A percentile compares a stretch with the other conserved stretches of the same genome.
Conservation (phyloP, 1,140 invertebrate genomes). For the Brachionus asplanchnoidis region DNA sequence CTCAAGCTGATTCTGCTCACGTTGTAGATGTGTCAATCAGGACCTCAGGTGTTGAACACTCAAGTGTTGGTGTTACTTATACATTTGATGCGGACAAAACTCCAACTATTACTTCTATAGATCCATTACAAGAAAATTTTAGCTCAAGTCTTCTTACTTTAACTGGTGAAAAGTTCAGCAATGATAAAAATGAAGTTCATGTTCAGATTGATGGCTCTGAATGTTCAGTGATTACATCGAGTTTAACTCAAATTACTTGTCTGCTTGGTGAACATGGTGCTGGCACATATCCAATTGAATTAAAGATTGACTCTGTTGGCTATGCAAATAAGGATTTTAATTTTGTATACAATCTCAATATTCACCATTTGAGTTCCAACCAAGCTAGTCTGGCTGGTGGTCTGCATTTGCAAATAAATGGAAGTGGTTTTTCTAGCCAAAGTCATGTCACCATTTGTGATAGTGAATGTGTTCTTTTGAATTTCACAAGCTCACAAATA, state of each 20-base stretch:
- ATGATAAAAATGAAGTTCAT: not conserved
- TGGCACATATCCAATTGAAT: slow-evolving; percentile 40
- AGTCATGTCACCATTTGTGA: not conserved
- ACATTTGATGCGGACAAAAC: not conserved
- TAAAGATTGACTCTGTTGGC: slow-evolving; percentile 42
- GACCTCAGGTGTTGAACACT: not conserved
- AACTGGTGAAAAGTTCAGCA: not conserved
- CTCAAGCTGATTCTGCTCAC: not conserved
- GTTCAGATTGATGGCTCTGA: not conserved
- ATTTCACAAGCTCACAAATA: not conserved
- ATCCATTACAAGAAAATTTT: not conserved
- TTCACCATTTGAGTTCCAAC: not conserved
- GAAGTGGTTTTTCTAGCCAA: slow-evolving; percentile 3
- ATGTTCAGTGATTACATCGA: not conserved
- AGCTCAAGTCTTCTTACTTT: not conserved
- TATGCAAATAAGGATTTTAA: not conserved
- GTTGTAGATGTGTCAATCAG: not conserved
- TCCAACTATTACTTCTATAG: not conserved
- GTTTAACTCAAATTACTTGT: slow-evolving; percentile 43
- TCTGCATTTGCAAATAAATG: not conserved
- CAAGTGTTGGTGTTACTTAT: not conserved
- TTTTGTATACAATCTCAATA: not conserved
- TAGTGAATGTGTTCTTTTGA: not conserved
- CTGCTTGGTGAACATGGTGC: slow-evolving; percentile 39
- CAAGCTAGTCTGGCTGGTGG: slow-evolving; percentile 24